phyloP scores from a whole-genome alignment of 2,113 vertebrate genomes.

The Lonchura striata region DNA sequence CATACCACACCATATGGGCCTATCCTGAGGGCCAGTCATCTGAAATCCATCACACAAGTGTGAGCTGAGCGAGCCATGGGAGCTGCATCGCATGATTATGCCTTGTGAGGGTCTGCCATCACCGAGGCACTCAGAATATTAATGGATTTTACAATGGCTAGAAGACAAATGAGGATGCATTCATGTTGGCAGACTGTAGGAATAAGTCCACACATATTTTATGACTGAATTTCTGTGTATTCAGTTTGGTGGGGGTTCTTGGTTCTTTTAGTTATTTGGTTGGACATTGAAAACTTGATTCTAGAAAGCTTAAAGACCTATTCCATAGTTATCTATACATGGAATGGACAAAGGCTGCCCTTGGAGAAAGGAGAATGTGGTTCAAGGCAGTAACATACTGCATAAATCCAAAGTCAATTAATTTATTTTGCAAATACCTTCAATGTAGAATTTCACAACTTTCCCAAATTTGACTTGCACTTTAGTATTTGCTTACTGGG shows the following conservation, averaged over 20 bases:
- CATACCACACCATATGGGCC: not conserved
- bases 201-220: not conserved
- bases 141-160: not conserved
- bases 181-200: not conserved
- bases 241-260: not conserved
- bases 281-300: not conserved
- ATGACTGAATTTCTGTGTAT: not conserved
- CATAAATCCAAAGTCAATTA: not conserved
- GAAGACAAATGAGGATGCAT: not conserved
- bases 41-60: not conserved
- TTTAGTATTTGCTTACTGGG: not conserved
- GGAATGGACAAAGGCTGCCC: not conserved
- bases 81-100: not conserved
- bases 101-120: not conserved
- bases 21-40: slow-evolving; percentile 40
- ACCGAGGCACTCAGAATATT: not conserved
- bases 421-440: not conserved
- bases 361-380: not conserved
- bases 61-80: not conserved
- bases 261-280: not conserved
- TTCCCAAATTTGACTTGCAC: not conserved
- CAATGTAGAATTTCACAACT: not conserved
- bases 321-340: not conserved
- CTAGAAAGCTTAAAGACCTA: not conserved
- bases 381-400: not conserved